phyloP scores from a whole-genome alignment of 2,888 invertebrate species.

The Lasioglossum calceatum region DNA sequence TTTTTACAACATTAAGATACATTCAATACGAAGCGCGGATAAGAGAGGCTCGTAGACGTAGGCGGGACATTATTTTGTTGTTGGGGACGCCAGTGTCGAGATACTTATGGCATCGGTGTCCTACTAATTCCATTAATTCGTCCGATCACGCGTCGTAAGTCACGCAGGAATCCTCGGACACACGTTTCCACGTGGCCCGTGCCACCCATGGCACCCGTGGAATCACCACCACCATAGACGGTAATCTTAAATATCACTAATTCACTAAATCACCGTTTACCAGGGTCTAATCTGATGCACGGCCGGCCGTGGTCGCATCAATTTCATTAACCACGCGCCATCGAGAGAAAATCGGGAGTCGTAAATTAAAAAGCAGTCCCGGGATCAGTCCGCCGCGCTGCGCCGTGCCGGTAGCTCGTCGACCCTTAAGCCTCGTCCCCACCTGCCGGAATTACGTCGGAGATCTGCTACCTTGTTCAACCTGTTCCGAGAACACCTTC shows the following conservation, averaged over 20 bases:
- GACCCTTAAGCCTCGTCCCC: conserved; percentile 44
- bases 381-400: conserved; percentile 28
- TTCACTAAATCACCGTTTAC: conserved; percentile 56
- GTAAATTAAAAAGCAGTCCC: conserved; percentile 58
- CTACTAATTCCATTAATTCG: conserved; percentile 47
- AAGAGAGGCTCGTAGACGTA: neutral
- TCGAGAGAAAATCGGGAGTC: conserved; percentile 53
- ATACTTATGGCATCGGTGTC: conserved; percentile 1
- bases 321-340: conserved; percentile 56
- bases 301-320: conserved; percentile 45
- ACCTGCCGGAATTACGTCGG: neutral
- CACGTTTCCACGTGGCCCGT: conserved; percentile 37
- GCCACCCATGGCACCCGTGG: conserved; percentile 15
- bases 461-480: neutral
- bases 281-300: conserved; percentile 48
- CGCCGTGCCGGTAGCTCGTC: conserved; percentile 43
- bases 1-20: no score
- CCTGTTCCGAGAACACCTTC: neutral
- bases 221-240: neutral
- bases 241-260: conserved; percentile 61
- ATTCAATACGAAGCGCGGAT: neutral
- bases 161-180: conserved; percentile 1
- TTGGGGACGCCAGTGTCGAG: neutral
- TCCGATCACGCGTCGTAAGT: conserved; percentile 32
- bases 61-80: neutral